Percentiles rank a stretch among this genome's conserved stretches.
These are phyloP conservation scores for Urocolius indicus DNA, from an alignment of 2,113 vertebrate genomes.

Conservation along the genomic window DNA sequence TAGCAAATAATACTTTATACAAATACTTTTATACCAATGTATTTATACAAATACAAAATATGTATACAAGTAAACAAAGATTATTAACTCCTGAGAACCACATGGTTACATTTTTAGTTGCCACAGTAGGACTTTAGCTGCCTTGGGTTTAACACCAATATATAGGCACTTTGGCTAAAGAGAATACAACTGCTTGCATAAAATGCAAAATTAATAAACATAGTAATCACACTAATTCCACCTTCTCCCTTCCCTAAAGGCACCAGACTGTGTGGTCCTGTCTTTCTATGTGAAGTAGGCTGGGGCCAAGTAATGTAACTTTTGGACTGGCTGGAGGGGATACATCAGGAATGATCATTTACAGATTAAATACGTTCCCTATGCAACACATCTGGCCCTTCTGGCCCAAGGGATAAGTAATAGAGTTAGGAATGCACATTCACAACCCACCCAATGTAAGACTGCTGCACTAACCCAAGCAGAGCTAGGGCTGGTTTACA, in stretches of 20 bases:
- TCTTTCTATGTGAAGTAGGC: background rate
- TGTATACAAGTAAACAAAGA: background rate
- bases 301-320: background rate
- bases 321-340: background rate
- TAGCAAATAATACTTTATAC: no score
- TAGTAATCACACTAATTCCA: background rate
- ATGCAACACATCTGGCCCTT: conserved; percentile 34
- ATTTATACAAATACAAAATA: no score
- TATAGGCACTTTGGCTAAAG: background rate
- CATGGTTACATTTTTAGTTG: background rate
- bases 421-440: background rate
- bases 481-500: background rate
- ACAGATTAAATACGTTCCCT: conserved; percentile 10
- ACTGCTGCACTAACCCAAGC: background rate
- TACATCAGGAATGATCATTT: conserved; percentile 30
- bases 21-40: no score
- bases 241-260: background rate
- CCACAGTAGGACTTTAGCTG: background rate
- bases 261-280: conserved; percentile 6
- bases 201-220: background rate
- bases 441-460: background rate
- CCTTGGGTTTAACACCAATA: background rate
- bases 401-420: conserved; percentile 4
- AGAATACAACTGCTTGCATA: background rate
- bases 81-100: background rate